Evolutionary conservation across 2,888 invertebrate species (phyloP), one percentile per base, ranked within the genome.

Genomic region (Petrolisthes manimaculis): DNA sequence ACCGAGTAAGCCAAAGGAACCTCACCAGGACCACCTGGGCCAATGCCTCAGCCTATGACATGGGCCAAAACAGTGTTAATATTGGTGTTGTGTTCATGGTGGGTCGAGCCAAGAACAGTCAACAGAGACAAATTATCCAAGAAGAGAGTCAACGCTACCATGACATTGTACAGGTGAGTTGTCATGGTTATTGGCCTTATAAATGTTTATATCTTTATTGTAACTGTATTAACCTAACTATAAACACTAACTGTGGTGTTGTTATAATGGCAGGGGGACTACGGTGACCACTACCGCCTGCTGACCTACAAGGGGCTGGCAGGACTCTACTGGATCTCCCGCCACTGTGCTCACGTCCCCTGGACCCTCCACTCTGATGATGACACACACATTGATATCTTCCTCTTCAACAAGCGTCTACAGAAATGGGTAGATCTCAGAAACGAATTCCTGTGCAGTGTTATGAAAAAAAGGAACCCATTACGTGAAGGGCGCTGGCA

Each of bases 401-500:
- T 88, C 56, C 85, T 86, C 14, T 61, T 88, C 55, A 51, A 24
- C 51, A 12, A 53, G 51, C 18, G 56, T 6, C 69, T 85, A 51
- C 75, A 74, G n/a, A 67, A 56, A 18, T 83, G 81, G 77, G 79
- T 75, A 5, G 74, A 69, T 37, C 67, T 67, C 0, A 56, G 53
- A 6, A 14, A 71, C 18, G 5, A 83, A 3, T 83, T 89, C 71
- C 56, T 78, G 37, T 89, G 89, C 71, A 83, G 77, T 53, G 18
- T 21, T 12, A 55, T 86, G 71, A n/a, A 55, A 18, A 78, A 78
- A 4, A 53, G 56, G 71, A 18, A 12, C 4, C 83, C 69, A 61
- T 93, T 93, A 6, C 91, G 92, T 18, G 85, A 56, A 5, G 91
- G 91, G 5, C 92, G 92, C 89, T 92, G 92, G 92, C 84, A 89